These are phyloP conservation scores for Leptinotarsa defecta DNA, from an alignment of 1,140 invertebrate genomes.

Conservation along the genomic window DNA sequence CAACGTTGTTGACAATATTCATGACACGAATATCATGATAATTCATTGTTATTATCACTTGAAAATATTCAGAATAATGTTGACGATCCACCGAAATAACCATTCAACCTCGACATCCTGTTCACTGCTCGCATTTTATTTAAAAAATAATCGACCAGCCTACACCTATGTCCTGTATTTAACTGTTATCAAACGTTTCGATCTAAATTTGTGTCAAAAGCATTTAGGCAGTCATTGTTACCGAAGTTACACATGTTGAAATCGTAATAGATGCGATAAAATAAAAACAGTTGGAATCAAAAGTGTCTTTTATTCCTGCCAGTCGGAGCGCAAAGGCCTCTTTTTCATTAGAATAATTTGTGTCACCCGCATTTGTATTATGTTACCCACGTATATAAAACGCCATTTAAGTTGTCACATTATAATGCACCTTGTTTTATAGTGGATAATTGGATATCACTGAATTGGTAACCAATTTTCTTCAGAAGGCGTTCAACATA, in stretches of 20 bases:
- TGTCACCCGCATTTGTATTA: slow-evolving; percentile 25
- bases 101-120: slow-evolving; percentile 12
- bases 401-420: slow-evolving; percentile 28
- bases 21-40: too few species aligned
- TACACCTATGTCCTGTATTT: slow-evolving; percentile 28
- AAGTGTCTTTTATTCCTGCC: slow-evolving; percentile 26
- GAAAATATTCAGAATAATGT: background rate
- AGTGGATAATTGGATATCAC: slow-evolving; percentile 20
- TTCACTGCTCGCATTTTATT: background rate
- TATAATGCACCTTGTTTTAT: slow-evolving; percentile 28
- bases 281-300: slow-evolving; percentile 23
- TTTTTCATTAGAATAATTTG: slow-evolving; percentile 28
- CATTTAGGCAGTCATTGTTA: slow-evolving; percentile 25
- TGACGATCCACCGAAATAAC: background rate
- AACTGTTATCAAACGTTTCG: slow-evolving; percentile 21
- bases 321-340: slow-evolving; percentile 12
- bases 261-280: slow-evolving; percentile 27
- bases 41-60: too few species aligned
- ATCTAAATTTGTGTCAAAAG: slow-evolving; percentile 30
- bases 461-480: slow-evolving; percentile 27
- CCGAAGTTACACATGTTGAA: slow-evolving; percentile 28
- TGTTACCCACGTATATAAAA: slow-evolving; percentile 27
- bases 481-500: slow-evolving; percentile 2
- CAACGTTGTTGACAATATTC: too few species aligned
- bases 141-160: slow-evolving; percentile 19